Percentiles rank a stretch among this genome's conserved stretches.
phyloP scores from a whole-genome alignment of 1,140 invertebrate genomes.

The Macrobrachium nipponense region DNA sequence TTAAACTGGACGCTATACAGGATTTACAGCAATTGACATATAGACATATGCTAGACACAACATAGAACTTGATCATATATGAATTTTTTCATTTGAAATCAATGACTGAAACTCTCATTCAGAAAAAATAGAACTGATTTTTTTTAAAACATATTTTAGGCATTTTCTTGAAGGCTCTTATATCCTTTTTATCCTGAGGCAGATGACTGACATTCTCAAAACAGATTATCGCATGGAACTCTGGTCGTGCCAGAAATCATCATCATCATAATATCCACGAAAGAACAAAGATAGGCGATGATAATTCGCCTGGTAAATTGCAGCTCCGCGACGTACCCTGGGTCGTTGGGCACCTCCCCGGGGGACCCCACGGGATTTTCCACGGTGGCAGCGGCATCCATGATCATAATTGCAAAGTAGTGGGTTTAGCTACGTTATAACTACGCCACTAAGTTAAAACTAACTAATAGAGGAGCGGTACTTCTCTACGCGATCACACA shows the following conservation, averaged over 20 bases:
- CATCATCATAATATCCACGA: neutral
- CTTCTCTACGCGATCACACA: slow-evolving; percentile 64
- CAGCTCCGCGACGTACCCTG: slow-evolving; percentile 57
- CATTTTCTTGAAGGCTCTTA: neutral
- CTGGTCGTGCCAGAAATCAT: neutral
- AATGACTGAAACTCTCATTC: neutral
- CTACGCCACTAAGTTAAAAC: slow-evolving; percentile 64
- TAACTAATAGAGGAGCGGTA: slow-evolving; percentile 64
- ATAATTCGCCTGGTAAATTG: slow-evolving; percentile 1
- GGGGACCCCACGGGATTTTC: slow-evolving; percentile 64
- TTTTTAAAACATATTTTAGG: too few species aligned
- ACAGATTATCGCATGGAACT: slow-evolving; percentile 5
- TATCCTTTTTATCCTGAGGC: neutral
- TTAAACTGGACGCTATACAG: too few species aligned
- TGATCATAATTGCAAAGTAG: slow-evolving; percentile 64
- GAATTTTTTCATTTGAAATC: neutral
- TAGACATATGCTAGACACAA: too few species aligned
- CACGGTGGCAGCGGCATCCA: slow-evolving; percentile 63
- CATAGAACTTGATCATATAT: too few species aligned
- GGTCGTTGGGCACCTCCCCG: slow-evolving; percentile 64
- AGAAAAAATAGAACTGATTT: neutral
- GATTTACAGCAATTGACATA: too few species aligned
- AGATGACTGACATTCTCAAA: neutral
- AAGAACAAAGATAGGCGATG: slow-evolving; percentile 16
- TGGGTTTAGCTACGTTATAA: slow-evolving; percentile 63